A percentile compares a stretch with the other conserved stretches of the same genome.
These are phyloP conservation scores for Polydrusus pterygomalis DNA, from an alignment of 2,888 invertebrate genomes.

Conservation along the genomic window DNA sequence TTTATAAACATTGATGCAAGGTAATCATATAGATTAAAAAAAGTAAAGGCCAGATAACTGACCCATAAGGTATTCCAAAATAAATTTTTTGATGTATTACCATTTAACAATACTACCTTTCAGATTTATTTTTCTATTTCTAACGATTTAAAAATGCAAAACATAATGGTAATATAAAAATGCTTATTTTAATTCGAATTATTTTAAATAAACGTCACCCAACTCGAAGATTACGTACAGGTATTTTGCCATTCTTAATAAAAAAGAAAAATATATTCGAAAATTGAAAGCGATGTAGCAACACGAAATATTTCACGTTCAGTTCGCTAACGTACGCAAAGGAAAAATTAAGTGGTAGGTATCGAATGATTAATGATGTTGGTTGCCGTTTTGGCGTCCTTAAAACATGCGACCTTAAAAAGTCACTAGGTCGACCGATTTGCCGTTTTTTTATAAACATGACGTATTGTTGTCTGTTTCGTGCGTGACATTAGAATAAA, in stretches of 20 bases:
- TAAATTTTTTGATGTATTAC: too few relatives aligned
- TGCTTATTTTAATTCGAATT: too few relatives aligned
- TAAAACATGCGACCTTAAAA: slow-evolving; percentile 27
- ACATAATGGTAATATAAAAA: too few relatives aligned
- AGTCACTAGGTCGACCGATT: slow-evolving; percentile 42
- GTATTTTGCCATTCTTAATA: neutral
- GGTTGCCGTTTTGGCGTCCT: slow-evolving; percentile 26
- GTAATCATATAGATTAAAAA: too few relatives aligned
- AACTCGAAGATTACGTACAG: neutral
- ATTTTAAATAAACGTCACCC: too few relatives aligned
- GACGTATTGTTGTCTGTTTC: slow-evolving; percentile 21
- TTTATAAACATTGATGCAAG: too few relatives aligned
- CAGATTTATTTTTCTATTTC: too few relatives aligned
- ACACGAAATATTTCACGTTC: neutral
- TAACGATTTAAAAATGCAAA: too few relatives aligned
- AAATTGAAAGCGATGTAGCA: slow-evolving; percentile 12
- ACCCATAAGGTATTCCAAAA: too few relatives aligned
- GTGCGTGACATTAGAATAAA: slow-evolving; percentile 22
- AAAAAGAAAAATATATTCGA: neutral
- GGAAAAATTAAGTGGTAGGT: slow-evolving; percentile 35
- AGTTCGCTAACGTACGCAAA: neutral
- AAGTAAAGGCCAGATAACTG: too few relatives aligned
- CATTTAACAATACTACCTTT: too few relatives aligned
- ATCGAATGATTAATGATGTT: slow-evolving; percentile 24
- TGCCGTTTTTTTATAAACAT: slow-evolving; percentile 8